phyloP scores from a whole-genome alignment of 2,113 vertebrate species.

The Actenoides lindsayi region DNA sequence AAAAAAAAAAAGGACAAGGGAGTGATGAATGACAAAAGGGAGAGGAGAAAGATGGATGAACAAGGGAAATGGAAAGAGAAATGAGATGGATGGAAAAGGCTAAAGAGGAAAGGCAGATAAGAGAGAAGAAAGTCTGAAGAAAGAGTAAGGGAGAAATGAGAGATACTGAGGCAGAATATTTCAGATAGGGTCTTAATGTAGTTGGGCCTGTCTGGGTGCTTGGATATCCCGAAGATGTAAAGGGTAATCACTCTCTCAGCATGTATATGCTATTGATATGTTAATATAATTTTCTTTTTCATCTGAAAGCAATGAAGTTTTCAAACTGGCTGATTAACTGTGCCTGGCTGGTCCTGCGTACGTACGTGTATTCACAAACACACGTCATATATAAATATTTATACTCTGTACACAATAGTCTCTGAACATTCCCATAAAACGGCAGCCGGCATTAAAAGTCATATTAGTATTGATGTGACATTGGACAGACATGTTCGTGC shows the following conservation, averaged over 20 bases:
- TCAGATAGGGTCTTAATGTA: slow-evolving; percentile 39
- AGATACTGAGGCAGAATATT: slow-evolving; percentile 24
- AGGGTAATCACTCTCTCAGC: slow-evolving; percentile 79
- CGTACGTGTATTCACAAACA: neutral
- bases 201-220: slow-evolving; percentile 46
- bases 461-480: slow-evolving; percentile 30
- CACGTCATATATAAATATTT: slow-evolving; percentile 55
- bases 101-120: slow-evolving; percentile 63
- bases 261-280: slow-evolving; percentile 76
- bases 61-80: slow-evolving; percentile 43
- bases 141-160: slow-evolving; percentile 43
- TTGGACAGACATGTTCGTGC: neutral
- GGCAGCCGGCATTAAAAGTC: slow-evolving; percentile 13
- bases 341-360: slow-evolving; percentile 24
- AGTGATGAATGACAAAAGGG: slow-evolving; percentile 17
- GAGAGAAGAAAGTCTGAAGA: slow-evolving; percentile 64
- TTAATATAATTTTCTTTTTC: slow-evolving; percentile 78
- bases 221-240: slow-evolving; percentile 67
- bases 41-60: slow-evolving; percentile 11
- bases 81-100: slow-evolving; percentile 19
- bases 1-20: neutral
- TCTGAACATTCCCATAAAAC: slow-evolving; percentile 53
- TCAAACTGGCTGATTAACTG: slow-evolving; percentile 72
- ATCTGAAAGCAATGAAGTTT: slow-evolving; percentile 79
- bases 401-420: slow-evolving; percentile 30